Evolutionary conservation across 1,140 invertebrate genomes (phyloP), one percentile per base, ranked within the genome.

Genomic region (Drosophila elegans): DNA sequence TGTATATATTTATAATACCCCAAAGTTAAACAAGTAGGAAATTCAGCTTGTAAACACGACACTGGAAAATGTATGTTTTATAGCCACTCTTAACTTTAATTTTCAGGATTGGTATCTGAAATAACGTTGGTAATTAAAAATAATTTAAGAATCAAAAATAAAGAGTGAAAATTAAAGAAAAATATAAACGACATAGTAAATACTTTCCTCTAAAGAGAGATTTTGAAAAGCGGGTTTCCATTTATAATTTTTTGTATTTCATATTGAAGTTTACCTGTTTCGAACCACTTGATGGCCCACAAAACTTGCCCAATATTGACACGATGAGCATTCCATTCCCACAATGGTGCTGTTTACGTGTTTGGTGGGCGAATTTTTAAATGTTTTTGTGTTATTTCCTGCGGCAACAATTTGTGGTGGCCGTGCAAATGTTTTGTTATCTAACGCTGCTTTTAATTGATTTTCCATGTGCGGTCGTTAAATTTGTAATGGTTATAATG

Each of bases 361-460:
- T 56, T 59, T 57, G 36, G 48, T 41, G 41, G 38, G 13, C 16
- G 36, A 55, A 42, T 52, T 44, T 60, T 39, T 25, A 51, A 74
- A 48, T 54, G 42, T 27, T 76, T 57, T 57, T 71, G 78, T 60
- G 54, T 68, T 82, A 64, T 59, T 59, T 76, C 62, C 69, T 79
- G 83, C 55, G 81, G 81, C 77, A 29, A 49, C 73, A 62, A 80
- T 80, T 81, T 85, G 82, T 45, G 83, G 83, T 77, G 71, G 55
- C 34, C 60, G 41, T 73, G 49, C 54, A 73, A 84, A 78, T 85
- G 77, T 84, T 84, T 85, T 80, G 79, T 72, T 78, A 74, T 88
- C 75, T 67, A 61, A 44, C 51, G 53, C 53, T 41, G 60, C 46
- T 69, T 83, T 83, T 89, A 88, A 88, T 88, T 88, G 83, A 88